Base-by-base conservation (phyloP, 2,888 invertebrate species). In the Podabrus alpinus region DNA sequence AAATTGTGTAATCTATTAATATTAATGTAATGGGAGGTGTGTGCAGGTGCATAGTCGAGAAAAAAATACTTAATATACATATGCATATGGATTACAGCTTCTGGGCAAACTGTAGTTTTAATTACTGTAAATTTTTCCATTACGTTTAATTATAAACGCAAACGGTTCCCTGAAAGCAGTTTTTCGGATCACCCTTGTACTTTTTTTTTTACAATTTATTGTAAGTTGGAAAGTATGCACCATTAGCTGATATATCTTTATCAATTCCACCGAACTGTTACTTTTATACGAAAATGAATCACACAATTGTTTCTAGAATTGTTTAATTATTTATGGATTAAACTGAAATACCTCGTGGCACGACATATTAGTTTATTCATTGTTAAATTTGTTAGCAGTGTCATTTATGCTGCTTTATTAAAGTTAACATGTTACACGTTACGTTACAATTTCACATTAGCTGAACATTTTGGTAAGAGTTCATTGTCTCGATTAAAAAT, bases 31-130 rank as follows among this genome's bases (percentile, higher is more conserved):
- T 62, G 45, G 45, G 45, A 62, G 62, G 61, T 61, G 61, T 61
- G 17, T 61, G 61, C 17, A 64, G 62, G 62, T 61, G 17, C 45
- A n/a, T 45, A 45, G 45, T n/a, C 9, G 45, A 45, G 45, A 45
- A 45, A n/a, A 45, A n/a, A n/a, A n/a, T n/a, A n/a, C 13, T 45
- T 45, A 45, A 45, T 68, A 72, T 68, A 62, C 68, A 73, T 69
- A 19, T 73, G 69, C 68, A 73, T 73, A 73, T 73, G 73, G 69
- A 73, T 73, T 69, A 73, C 69, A 73, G 69, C 69, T 73, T 69
- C 66, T 69, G 73, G 69, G 69, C 73, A 45, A 45, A 29, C 19
- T 59, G 19, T 19, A 15, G 19, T 45, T n/a, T 45, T 45, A 45
- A 45, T 45, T 45, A 45, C n/a, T 1, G n/a, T 45, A n/a, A 45